A percentile compares a stretch with the other conserved stretches of the same genome.
These are phyloP conservation scores for Lasius fuliginosus DNA, from an alignment of 2,888 invertebrate species.

Conservation along the genomic window DNA sequence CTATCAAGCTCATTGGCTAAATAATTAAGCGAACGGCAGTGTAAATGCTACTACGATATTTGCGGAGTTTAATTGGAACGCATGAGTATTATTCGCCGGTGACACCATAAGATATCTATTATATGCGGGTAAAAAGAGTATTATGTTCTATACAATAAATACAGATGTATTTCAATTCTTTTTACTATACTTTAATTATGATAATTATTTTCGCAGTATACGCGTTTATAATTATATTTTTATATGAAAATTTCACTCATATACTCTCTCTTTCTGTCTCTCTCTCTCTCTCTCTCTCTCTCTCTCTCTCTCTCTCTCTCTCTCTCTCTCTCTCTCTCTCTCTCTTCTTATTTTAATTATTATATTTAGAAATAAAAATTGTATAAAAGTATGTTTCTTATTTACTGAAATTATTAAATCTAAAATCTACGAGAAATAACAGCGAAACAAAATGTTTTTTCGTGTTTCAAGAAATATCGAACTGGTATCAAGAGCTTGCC, in stretches of 20 bases:
- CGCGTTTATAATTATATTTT: background rate
- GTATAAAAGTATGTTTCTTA: background rate
- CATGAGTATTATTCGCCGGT: background rate
- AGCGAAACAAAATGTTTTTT: background rate
- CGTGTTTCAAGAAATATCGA: background rate
- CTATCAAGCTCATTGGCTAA: constrained; percentile 33
- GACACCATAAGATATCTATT: background rate
- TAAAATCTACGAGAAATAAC: background rate
- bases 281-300: background rate
- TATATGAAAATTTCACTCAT: background rate
- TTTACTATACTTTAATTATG: background rate
- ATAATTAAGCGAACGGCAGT: constrained; percentile 47
- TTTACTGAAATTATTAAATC: background rate
- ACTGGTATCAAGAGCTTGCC: background rate
- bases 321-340: background rate
- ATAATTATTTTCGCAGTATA: background rate
- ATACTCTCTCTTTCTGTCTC: background rate
- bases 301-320: too few species aligned
- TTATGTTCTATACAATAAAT: background rate
- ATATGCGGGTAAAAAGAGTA: background rate
- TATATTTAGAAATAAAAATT: background rate
- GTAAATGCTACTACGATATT: constrained; percentile 19
- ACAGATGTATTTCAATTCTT: background rate
- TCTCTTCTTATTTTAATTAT: background rate
- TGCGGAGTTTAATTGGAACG: constrained; percentile 36